Conservation (phyloP, 2,888 invertebrate genomes). For the Ectemnius cavifrons region DNA sequence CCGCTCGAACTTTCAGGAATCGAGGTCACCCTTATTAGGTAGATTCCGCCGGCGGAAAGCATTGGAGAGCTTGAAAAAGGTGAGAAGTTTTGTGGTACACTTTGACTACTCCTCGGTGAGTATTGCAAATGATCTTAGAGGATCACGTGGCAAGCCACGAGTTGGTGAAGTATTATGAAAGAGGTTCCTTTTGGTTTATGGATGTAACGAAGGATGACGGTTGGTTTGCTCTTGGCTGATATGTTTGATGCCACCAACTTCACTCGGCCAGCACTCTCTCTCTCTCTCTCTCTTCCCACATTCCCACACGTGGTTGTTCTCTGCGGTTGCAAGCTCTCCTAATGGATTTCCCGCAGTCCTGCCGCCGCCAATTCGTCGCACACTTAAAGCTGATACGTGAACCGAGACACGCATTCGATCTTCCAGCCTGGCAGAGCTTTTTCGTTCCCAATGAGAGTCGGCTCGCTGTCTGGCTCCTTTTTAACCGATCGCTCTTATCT, state of each 20-base stretch:
- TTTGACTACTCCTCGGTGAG: background rate
- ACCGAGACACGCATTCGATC: slow-evolving; percentile 39
- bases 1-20: too few species aligned
- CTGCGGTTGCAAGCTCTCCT: too few species aligned
- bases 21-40: too few species aligned
- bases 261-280: too few species aligned
- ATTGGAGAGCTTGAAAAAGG: slow-evolving; percentile 14
- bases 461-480: background rate
- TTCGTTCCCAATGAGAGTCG: background rate
- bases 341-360: too few species aligned
- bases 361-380: background rate
- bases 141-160: slow-evolving; percentile 44
- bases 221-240: too few species aligned
- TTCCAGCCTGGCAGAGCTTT: slow-evolving; percentile 21
- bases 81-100: slow-evolving; percentile 30
- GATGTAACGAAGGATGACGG: too few species aligned
- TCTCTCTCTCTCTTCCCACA: too few species aligned
- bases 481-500: slow-evolving; percentile 8
- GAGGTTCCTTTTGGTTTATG: background rate
- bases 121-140: slow-evolving; percentile 34
- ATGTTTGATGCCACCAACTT: too few species aligned
- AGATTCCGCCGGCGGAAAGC: background rate
- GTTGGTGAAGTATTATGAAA: slow-evolving; percentile 38
- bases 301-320: too few species aligned
- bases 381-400: slow-evolving; percentile 46